Percentiles rank a stretch among this genome's conserved stretches.
These are phyloP conservation scores for Leptothorax acervorum DNA, from an alignment of 2,888 invertebrate genomes.

Conservation along the genomic window DNA sequence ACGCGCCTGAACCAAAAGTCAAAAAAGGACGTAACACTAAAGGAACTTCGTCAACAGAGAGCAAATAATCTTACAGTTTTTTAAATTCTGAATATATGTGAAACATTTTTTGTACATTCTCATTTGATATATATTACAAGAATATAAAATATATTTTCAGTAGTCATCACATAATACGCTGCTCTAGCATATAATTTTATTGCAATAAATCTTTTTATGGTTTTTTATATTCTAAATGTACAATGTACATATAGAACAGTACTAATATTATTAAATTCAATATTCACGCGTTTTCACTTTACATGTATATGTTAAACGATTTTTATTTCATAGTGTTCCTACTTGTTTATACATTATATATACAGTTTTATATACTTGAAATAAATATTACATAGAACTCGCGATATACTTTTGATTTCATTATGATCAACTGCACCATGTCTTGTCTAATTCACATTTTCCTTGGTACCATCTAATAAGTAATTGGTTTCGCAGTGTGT, in stretches of 20 bases:
- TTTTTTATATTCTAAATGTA: slow-evolving; percentile 6
- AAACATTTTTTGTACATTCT: background rate
- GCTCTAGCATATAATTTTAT: background rate
- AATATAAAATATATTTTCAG: background rate
- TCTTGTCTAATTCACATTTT: slow-evolving; percentile 92
- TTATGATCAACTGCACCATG: slow-evolving; percentile 89
- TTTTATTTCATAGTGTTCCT: background rate
- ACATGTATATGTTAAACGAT: background rate
- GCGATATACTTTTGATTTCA: slow-evolving; percentile 26
- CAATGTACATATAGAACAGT: background rate
- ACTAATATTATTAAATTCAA: background rate
- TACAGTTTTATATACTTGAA: slow-evolving; percentile 36
- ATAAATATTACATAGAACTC: slow-evolving; percentile 19
- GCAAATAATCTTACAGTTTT: slow-evolving; percentile 7
- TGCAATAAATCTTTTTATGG: background rate
- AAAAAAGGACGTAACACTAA: slow-evolving; percentile 85
- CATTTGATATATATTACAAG: slow-evolving; percentile 5
- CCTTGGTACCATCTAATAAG: slow-evolving; percentile 95
- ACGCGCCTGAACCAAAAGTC: slow-evolving; percentile 90
- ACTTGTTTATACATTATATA: slow-evolving; percentile 15
- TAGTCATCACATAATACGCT: background rate
- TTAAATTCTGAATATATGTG: background rate
- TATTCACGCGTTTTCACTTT: background rate
- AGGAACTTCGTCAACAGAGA: slow-evolving; percentile 3
- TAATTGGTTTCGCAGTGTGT: slow-evolving; percentile 90